Evolutionary conservation across 1,140 invertebrate genomes (phyloP).

Genomic region (Aphaenogaster rudis): DNA sequence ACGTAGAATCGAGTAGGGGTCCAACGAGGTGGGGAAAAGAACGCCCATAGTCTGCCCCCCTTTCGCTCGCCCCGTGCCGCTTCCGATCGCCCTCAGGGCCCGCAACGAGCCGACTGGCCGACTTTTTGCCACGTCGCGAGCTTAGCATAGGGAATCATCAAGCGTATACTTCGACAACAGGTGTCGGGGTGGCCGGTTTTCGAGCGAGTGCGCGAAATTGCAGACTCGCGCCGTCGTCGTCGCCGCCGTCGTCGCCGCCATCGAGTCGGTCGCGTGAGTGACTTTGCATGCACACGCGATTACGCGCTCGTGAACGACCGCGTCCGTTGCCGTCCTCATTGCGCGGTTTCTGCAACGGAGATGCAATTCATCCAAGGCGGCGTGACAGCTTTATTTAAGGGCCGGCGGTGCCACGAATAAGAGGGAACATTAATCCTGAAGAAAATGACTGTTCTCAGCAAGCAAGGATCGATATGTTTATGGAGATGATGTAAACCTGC

Average conservation of each 20-base stretch:
- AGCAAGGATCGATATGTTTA: neutral
- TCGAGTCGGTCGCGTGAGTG: constrained; percentile 38
- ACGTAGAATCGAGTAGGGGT: constrained; percentile 19
- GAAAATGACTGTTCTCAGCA: neutral
- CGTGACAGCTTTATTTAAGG: constrained; percentile 45
- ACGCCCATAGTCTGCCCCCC: constrained; percentile 40
- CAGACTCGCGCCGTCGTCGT: constrained; percentile 48
- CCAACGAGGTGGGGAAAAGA: constrained; percentile 22
- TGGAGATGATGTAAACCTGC: neutral
- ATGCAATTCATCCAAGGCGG: constrained; percentile 37
- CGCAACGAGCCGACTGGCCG: constrained; percentile 65
- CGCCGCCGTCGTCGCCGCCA: constrained; percentile 5
- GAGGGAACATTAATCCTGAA: neutral
- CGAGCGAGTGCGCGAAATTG: constrained; percentile 76
- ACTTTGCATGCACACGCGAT: constrained; percentile 52
- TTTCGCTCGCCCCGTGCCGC: constrained; percentile 27
- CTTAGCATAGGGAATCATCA: constrained; percentile 82
- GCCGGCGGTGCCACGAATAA: neutral
- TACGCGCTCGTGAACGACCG: constrained; percentile 41
- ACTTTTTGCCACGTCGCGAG: constrained; percentile 60
- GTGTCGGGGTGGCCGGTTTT: constrained; percentile 79
- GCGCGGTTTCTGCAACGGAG: constrained; percentile 32
- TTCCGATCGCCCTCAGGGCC: constrained; percentile 45
- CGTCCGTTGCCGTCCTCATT: constrained; percentile 13
- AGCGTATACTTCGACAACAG: constrained; percentile 76